phyloP scores from a whole-genome alignment of 1,140 invertebrate genomes.

The Hirudo medicinalis region DNA sequence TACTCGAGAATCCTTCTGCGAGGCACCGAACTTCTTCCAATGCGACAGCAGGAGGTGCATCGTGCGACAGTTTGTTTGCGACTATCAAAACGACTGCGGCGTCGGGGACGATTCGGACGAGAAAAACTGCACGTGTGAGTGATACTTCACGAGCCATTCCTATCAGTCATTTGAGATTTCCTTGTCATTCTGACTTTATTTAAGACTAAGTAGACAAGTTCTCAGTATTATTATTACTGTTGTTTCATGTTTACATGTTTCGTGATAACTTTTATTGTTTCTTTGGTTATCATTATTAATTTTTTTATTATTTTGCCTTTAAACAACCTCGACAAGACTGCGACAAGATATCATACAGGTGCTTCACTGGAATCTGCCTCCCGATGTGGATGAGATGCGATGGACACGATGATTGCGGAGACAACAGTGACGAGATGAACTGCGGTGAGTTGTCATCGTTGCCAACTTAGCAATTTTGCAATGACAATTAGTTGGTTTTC shows the following conservation, averaged over 20 bases:
- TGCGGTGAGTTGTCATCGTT: constrained; percentile 19
- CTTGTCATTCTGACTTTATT: constrained; percentile 2
- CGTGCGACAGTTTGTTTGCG: constrained; percentile 25
- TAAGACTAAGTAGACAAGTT: neutral
- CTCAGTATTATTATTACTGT: neutral
- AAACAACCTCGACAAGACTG: neutral
- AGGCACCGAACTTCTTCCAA: constrained; percentile 25
- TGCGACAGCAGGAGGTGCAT: constrained; percentile 27
- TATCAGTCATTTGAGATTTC: too few species aligned
- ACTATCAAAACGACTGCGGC: constrained; percentile 27
- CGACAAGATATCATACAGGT: constrained; percentile 11
- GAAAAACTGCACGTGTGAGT: constrained; percentile 25
- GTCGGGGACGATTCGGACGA: constrained; percentile 27
- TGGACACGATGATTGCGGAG: constrained; percentile 21
- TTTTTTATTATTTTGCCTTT: neutral
- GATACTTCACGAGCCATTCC: neutral
- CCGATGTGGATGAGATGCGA: constrained; percentile 19
- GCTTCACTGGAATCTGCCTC: constrained; percentile 19
- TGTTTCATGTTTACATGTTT: neutral
- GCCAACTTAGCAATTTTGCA: too few species aligned
- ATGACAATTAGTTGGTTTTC: too few species aligned
- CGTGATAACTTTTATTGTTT: neutral
- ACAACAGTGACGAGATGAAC: constrained; percentile 22
- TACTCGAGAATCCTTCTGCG: constrained; percentile 10
- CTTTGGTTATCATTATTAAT: neutral